Conservation (phyloP, 1,140 invertebrate genomes). For the Phymorhynchus buccinoides region DNA sequence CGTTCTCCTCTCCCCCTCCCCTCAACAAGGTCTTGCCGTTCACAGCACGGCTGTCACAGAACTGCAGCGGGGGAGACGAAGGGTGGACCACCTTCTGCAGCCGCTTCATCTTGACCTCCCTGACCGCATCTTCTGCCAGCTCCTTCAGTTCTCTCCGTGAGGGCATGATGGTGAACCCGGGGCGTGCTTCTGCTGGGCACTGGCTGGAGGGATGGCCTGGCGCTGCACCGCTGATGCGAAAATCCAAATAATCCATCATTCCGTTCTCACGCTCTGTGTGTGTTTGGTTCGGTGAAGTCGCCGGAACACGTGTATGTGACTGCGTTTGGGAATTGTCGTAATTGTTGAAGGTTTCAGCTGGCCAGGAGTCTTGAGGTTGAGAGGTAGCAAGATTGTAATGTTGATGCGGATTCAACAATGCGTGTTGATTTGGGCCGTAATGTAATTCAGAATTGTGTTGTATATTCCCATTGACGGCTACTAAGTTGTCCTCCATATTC, state of each 20-base stretch:
- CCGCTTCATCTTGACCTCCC: conserved; percentile 47
- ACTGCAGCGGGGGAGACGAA: not conserved
- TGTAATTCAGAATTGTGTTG: not conserved
- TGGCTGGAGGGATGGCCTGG: not conserved
- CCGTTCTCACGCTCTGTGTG: not conserved
- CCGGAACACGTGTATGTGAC: not conserved
- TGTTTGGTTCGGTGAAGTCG: not conserved
- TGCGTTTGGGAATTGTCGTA: not conserved
- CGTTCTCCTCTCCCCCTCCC: not conserved
- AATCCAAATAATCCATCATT: not conserved
- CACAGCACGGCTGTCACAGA: not conserved
- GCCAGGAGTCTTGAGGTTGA: not conserved
- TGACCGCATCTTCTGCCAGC: conserved; percentile 42
- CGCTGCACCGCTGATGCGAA: not conserved
- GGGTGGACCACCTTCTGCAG: conserved; percentile 24
- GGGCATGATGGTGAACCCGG: not conserved
- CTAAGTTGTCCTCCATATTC: not conserved
- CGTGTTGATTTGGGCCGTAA: not conserved
- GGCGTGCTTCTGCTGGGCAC: not conserved
- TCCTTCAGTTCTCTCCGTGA: conserved; percentile 34
- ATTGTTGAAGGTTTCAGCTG: not conserved
- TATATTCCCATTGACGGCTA: not conserved
- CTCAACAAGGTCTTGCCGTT: not conserved
- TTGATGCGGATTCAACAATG: not conserved
- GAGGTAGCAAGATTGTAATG: not conserved